These are phyloP conservation scores for Deilephila elpenor DNA, from an alignment of 2,888 invertebrate species.

Conservation along the genomic window DNA sequence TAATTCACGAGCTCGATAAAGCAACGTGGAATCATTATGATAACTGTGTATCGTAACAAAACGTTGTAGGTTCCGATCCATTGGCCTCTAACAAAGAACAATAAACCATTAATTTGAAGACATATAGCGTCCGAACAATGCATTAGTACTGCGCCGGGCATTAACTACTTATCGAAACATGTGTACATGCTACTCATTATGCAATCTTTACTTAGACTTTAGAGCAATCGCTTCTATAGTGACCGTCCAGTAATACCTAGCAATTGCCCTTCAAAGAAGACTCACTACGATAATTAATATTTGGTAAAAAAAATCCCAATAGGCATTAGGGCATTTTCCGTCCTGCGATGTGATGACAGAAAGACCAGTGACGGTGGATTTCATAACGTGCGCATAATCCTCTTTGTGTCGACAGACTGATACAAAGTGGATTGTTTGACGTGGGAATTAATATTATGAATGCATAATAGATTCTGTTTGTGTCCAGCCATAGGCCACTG, in stretches of 20 bases:
- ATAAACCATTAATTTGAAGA: conserved; percentile 72
- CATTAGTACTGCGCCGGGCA: conserved; percentile 51
- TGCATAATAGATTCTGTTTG: not conserved
- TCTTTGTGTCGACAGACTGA: not conserved
- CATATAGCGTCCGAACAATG: conserved; percentile 66
- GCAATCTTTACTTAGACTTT: not conserved
- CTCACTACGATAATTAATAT: too few species aligned
- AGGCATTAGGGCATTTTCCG: too few species aligned
- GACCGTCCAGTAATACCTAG: not conserved
- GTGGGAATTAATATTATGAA: not conserved
- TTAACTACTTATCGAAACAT: conserved; percentile 45
- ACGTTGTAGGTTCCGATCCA: conserved; percentile 66
- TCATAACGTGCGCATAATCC: too few species aligned
- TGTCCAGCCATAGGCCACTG: not conserved
- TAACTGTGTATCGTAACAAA: conserved; percentile 57
- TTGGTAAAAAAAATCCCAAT: too few species aligned
- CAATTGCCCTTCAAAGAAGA: too few species aligned
- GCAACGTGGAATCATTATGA: conserved; percentile 53
- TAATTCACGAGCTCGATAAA: conserved; percentile 43
- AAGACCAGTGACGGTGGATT: too few species aligned
- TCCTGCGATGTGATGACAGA: too few species aligned
- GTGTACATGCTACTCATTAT: conserved; percentile 24
- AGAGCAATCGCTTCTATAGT: not conserved
- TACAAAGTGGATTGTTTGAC: not conserved
- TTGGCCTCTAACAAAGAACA: conserved; percentile 70